Evolutionary conservation across 2,113 vertebrate species (phyloP), one percentile per base, ranked within the genome.

Genomic region (Canis aureus): DNA sequence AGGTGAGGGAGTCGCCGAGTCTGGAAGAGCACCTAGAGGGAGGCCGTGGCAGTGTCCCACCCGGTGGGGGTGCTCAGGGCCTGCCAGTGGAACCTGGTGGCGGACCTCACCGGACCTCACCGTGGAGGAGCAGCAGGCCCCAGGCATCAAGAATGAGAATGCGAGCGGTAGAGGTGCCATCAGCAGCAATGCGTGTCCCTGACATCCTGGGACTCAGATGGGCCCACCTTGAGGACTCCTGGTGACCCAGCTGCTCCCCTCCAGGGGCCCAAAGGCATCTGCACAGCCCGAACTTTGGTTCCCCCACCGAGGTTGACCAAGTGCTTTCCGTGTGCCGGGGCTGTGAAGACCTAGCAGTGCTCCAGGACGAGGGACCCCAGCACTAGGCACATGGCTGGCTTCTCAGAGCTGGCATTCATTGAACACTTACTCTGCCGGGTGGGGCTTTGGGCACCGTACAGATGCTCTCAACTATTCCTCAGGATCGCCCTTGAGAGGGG

Each of bases 31-130:
- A 43, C 5, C 1, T 95, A 82, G 66, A 95, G 89, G 83, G 98
- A 94, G 3, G 83, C 98, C 0, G 99, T 99, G 2, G 97, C 88
- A 0, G 98, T 96, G 16, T 15, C 97, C 4, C 93, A 93, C 0
- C 98, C 99, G 76, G 94, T 99, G 1, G 12, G 9, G 4, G 99
- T 98, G 1, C 99, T 99, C 35, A 97, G 99, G 78, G 25, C 0
- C 64, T 99, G 99, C 87, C 25, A 8, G 0, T 20, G 99, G 86
- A 99, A 99, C 90, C 97, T 99, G 59, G 99, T 99, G 3, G 99
- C 99, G 2, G 99, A 99, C 92, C 95, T 27, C 3, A 82, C 99
- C 1, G 96, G 99, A 99, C 92, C 95, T 27, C 3, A 82, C 99
- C 1, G 96, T 98, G 86, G 97, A 98, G 10, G 23, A 16, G 1